A percentile compares a stretch with the other conserved stretches of the same genome.
These are phyloP conservation scores for Hippocampus abdominalis DNA, from an alignment of 2,113 vertebrate species.

Conservation along the genomic window DNA sequence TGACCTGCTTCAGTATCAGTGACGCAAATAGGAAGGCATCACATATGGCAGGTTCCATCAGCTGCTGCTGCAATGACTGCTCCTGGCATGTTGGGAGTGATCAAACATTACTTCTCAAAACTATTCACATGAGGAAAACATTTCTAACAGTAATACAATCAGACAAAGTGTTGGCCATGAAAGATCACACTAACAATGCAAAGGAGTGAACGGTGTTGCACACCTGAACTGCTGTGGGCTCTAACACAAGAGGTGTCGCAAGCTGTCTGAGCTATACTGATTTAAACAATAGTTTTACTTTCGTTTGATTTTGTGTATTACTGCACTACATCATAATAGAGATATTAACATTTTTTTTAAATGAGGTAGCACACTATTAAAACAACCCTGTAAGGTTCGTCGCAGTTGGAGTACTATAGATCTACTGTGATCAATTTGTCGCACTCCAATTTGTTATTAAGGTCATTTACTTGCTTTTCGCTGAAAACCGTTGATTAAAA, in stretches of 20 bases:
- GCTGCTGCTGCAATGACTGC: slow-evolving; percentile 9
- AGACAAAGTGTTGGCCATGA: background rate
- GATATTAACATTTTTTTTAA: background rate
- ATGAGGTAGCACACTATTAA: background rate
- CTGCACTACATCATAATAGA: background rate
- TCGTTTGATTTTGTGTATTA: background rate
- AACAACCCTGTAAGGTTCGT: background rate
- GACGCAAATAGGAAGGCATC: slow-evolving; percentile 50
- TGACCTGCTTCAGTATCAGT: slow-evolving; percentile 42
- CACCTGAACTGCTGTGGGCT: background rate
- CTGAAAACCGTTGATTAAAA: background rate
- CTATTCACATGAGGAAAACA: background rate
- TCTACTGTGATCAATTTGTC: background rate
- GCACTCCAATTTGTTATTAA: background rate
- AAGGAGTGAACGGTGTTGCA: background rate
- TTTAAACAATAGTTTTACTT: background rate
- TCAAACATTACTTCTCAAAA: background rate
- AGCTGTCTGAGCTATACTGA: background rate
- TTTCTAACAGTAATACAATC: background rate
- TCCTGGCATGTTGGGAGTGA: background rate
- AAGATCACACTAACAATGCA: background rate
- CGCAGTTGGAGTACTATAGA: too few relatives aligned
- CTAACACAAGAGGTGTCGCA: background rate
- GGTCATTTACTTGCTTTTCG: background rate
- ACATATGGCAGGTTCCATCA: slow-evolving; percentile 52